These are phyloP conservation scores for Ophioninae sp. DNA, from an alignment of 2,888 invertebrate species.

Conservation along the genomic window DNA sequence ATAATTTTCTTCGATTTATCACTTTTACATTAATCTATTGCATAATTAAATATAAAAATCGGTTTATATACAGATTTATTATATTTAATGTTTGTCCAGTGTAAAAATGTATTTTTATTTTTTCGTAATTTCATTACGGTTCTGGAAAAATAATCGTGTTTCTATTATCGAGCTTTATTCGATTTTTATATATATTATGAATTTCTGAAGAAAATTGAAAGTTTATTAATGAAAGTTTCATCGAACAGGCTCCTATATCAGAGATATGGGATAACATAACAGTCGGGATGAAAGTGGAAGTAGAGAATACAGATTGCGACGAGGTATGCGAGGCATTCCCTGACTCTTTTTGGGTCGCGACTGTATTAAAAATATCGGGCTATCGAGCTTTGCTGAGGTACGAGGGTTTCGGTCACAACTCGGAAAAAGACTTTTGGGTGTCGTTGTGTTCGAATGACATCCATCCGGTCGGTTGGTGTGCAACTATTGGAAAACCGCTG, in stretches of 20 bases:
- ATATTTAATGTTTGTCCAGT: neutral
- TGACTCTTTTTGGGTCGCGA: conserved; percentile 98
- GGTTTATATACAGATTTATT: no score
- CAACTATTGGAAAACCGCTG: conserved; percentile 95
- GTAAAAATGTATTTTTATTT: neutral
- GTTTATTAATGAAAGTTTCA: conserved; percentile 1
- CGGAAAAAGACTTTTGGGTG: conserved; percentile 97
- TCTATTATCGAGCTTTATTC: neutral
- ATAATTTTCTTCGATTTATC: neutral
- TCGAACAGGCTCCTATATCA: conserved; percentile 88
- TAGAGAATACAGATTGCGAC: conserved; percentile 94
- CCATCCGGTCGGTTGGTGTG: conserved; percentile 99
- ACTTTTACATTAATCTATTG: no score
- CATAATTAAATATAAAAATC: no score
- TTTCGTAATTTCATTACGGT: no score
- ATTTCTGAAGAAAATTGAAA: neutral
- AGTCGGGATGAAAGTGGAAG: conserved; percentile 95
- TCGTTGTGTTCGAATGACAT: conserved; percentile 96
- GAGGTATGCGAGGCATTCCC: conserved; percentile 89
- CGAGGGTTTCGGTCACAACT: conserved; percentile 95
- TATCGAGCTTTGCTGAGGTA: conserved; percentile 92
- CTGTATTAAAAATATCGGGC: conserved; percentile 94
- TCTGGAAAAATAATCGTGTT: neutral
- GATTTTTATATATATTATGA: neutral
- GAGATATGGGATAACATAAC: conserved; percentile 96